These are phyloP conservation scores for Coregonus suidteri DNA, from an alignment of 2,797 vertebrate species.

Conservation along the genomic window DNA sequence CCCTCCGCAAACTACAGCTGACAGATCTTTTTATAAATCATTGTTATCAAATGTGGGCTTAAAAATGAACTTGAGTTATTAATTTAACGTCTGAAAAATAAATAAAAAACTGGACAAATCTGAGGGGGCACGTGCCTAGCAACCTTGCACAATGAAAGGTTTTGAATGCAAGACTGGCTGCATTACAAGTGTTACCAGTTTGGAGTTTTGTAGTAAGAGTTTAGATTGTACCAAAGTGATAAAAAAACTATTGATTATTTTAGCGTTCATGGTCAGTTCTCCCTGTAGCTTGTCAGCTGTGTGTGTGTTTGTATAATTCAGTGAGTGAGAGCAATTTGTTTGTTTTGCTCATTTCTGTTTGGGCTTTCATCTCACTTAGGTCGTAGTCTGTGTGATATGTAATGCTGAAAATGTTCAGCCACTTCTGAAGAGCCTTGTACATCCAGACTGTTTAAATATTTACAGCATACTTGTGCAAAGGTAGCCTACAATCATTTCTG, in stretches of 20 bases:
- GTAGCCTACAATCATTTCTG: background rate
- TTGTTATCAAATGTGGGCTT: too few species aligned
- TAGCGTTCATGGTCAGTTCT: background rate
- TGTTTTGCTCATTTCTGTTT: conserved; percentile 3
- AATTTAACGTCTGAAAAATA: too few species aligned
- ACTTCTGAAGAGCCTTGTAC: background rate
- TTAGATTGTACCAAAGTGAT: too few species aligned
- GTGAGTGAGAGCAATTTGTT: background rate
- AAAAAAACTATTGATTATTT: background rate
- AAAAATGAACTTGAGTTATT: too few species aligned
- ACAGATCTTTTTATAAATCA: too few species aligned
- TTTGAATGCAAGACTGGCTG: too few species aligned
- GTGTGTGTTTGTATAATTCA: background rate
- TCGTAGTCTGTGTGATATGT: conserved; percentile 5
- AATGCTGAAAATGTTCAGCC: conserved; percentile 5
- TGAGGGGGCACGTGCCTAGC: too few species aligned
- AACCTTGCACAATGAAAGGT: too few species aligned
- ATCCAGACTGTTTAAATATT: conserved; percentile 22
- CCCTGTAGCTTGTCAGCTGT: background rate
- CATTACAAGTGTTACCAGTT: too few species aligned
- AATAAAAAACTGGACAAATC: too few species aligned
- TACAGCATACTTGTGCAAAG: conserved; percentile 4
- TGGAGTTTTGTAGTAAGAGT: too few species aligned
- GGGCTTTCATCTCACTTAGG: background rate
- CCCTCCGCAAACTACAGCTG: too few species aligned